Evolutionary conservation across 2,797 vertebrate species (phyloP), one percentile per base, ranked within the genome.

Genomic region (Pseudomugil tenellus): DNA sequence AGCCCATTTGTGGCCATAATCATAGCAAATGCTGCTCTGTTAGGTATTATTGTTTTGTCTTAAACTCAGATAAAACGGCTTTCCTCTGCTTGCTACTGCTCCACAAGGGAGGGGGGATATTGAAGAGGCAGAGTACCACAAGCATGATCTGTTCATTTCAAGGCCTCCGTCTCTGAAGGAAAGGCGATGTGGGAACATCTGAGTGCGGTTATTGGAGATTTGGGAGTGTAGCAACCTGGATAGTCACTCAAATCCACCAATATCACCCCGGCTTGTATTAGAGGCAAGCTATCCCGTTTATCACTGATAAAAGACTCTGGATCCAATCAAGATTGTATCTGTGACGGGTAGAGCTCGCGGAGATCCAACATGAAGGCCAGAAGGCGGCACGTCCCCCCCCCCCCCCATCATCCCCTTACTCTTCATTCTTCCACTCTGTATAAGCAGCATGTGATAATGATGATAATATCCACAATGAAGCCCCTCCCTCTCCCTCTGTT

Each of bases 361-460:
- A 39, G 55, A 72, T 63, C 59, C 57, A 54, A 41, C 29, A 29
- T 17, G 12, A 10, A 16, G 4, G 31, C 32, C 46, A 39, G 51
- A 46, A 60, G 49, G 67, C 69, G 19, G 52, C 21, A 13, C 57
- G 49, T 61, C 39, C n/a, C 59, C 67, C 64, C 34, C 59, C 35
- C 62, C 48, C 72, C 67, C 63, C 34, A 54, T 23, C 32, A 51
- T 52, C 41, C 28, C 54, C 52, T 12, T 52, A 25, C 69, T 58
- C 29, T 58, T 72, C 37, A 77, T 67, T 70, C 46, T 71, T 57
- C 67, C 41, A 21, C 58, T 66, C 67, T 80, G 58, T 77, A 55
- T 76, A 76, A 88, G 84, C 84, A 84, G 72, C 53, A 59, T 67
- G 70, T 74, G 75, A 81, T 85, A 65, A 86, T 87, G 65, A 69